Evolutionary conservation across 2,113 vertebrate genomes (phyloP).

Genomic region (Oenanthe melanoleuca): DNA sequence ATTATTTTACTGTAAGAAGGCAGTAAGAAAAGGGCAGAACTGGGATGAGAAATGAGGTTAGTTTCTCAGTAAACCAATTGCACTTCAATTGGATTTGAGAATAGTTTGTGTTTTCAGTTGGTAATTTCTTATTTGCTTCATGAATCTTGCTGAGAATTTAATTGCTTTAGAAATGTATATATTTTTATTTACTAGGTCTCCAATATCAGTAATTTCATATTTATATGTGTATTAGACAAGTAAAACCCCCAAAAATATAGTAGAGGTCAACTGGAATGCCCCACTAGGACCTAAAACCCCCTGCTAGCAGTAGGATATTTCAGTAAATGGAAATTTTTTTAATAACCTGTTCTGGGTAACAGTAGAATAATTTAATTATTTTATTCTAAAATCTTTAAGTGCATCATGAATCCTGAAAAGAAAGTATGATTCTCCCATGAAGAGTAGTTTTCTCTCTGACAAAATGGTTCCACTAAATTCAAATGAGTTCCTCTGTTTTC

Average conservation of each 20-base stretch:
- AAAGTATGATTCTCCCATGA: neutral
- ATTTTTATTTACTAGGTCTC: neutral
- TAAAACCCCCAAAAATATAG: neutral
- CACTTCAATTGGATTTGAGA: neutral
- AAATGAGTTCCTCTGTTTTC: neutral
- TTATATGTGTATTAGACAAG: neutral
- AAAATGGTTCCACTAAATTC: neutral
- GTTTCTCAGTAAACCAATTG: neutral
- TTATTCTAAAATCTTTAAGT: neutral
- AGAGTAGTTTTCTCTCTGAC: neutral
- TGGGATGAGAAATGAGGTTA: neutral
- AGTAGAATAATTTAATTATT: neutral
- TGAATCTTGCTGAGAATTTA: neutral
- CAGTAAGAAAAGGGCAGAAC: neutral
- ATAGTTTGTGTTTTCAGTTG: neutral
- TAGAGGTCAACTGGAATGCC: neutral
- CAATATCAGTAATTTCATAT: neutral
- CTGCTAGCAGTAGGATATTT: neutral
- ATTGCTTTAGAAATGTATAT: neutral
- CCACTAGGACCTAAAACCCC: fast-evolving
- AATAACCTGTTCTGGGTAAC: neutral
- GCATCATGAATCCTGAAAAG: neutral
- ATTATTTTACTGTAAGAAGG: neutral
- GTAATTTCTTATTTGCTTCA: neutral
- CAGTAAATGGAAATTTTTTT: neutral